These are phyloP conservation scores for Sardina pilchardus DNA, from an alignment of 2,113 vertebrate species.

Conservation along the genomic window DNA sequence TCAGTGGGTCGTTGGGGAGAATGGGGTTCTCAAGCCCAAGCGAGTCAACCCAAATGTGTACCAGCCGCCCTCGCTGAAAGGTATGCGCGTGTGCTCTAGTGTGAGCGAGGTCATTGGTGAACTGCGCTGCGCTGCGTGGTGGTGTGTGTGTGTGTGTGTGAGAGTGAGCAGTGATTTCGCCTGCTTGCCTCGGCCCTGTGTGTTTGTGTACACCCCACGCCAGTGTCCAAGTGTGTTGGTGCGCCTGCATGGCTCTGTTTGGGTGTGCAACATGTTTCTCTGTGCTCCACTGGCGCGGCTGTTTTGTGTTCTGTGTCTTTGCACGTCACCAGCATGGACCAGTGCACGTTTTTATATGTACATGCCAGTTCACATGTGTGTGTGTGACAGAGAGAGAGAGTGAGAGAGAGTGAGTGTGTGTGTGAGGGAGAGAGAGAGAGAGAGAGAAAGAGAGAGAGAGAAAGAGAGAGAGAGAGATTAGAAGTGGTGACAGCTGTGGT, in stretches of 20 bases:
- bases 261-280: conserved; percentile 40
- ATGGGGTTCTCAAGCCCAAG: conserved; percentile 89
- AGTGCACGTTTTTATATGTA: conserved; percentile 17
- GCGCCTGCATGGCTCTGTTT: conserved; percentile 45
- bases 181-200: conserved; percentile 17
- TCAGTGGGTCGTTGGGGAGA: conserved; percentile 90
- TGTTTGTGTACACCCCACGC: neutral
- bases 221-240: conserved; percentile 9
- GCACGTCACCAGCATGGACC: neutral
- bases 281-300: neutral
- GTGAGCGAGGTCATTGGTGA: neutral
- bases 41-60: conserved; percentile 87
- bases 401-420: neutral
- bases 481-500: conserved; percentile 70
- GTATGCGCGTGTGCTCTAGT: conserved; percentile 62
- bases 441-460: neutral
- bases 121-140: neutral
- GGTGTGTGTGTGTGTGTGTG: neutral
- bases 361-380: neutral
- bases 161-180: conserved; percentile 46
- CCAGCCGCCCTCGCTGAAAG: conserved; percentile 96
- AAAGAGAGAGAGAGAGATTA: conserved; percentile 50
- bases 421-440: neutral
- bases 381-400: conserved; percentile 37
- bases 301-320: conserved; percentile 6